Evolutionary conservation across 2,113 vertebrate species (phyloP).

Genomic region (Etheostoma cragini): DNA sequence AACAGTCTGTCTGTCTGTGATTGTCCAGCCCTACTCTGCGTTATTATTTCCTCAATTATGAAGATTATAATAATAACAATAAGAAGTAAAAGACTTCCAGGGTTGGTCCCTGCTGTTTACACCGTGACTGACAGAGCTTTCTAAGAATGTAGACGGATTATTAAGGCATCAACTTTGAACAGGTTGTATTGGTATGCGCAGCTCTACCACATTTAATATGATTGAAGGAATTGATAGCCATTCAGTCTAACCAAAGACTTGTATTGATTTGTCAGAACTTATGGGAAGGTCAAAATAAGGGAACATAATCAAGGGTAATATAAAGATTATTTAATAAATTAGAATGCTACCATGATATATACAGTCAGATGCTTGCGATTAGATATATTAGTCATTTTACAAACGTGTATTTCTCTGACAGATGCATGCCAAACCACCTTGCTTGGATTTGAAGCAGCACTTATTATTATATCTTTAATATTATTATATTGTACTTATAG

Average conservation of each 20-base stretch:
- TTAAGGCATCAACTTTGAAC: not conserved
- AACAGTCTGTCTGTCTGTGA: not conserved
- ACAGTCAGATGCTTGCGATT: not conserved
- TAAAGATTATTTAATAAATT: not conserved
- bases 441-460: not conserved
- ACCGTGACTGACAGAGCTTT: not conserved
- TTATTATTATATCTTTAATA: too few relatives aligned
- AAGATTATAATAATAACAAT: not conserved
- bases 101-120: slow-evolving; percentile 5
- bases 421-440: not conserved
- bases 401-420: not conserved
- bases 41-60: not conserved
- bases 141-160: not conserved
- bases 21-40: not conserved
- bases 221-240: slow-evolving; percentile 1
- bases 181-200: not conserved
- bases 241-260: not conserved
- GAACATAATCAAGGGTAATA: not conserved
- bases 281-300: not conserved
- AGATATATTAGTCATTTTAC: not conserved
- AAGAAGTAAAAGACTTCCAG: slow-evolving; percentile 6
- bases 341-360: not conserved
- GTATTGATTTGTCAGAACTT: not conserved
- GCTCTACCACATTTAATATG: not conserved
- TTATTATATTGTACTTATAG: too few relatives aligned